Evolutionary conservation across 1,140 invertebrate species (phyloP).

Genomic region (Oryzaephilus surinamensis): DNA sequence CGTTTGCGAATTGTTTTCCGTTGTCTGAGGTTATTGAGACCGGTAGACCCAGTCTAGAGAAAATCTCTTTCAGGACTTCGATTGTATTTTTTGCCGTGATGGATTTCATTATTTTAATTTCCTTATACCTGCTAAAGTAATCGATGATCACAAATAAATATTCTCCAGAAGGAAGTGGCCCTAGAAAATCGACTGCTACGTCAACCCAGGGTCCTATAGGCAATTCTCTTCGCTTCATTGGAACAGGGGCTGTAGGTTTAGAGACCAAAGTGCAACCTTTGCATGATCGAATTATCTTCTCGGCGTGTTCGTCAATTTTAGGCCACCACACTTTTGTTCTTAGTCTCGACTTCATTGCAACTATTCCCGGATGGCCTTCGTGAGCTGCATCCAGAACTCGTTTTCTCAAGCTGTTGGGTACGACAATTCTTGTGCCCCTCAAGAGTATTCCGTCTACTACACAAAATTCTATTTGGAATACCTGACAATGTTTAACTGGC

Average conservation of each 20-base stretch:
- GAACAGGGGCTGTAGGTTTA: neutral
- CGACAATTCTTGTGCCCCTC: slow-evolving; percentile 35
- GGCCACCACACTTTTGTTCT: neutral
- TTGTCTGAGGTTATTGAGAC: too few relatives aligned
- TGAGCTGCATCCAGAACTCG: too few relatives aligned
- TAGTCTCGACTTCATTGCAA: slow-evolving; percentile 10
- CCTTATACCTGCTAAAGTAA: slow-evolving; percentile 6
- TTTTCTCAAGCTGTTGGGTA: slow-evolving; percentile 33
- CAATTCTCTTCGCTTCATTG: neutral
- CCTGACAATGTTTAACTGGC: too few relatives aligned
- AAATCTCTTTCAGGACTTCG: too few relatives aligned
- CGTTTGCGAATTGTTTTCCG: too few relatives aligned
- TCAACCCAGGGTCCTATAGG: neutral
- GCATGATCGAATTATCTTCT: neutral
- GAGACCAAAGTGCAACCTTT: neutral
- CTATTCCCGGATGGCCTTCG: too few relatives aligned
- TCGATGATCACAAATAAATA: slow-evolving; percentile 2
- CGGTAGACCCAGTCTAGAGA: too few relatives aligned
- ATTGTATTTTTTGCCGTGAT: slow-evolving; percentile 24
- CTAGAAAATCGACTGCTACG: neutral
- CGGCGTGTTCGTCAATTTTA: too few relatives aligned
- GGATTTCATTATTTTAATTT: slow-evolving; percentile 15
- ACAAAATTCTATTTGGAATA: slow-evolving; percentile 3
- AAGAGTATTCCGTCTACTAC: slow-evolving; percentile 7
- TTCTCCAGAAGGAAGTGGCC: neutral